Conservation (phyloP, 2,888 invertebrate species). For the Melieria picta region DNA sequence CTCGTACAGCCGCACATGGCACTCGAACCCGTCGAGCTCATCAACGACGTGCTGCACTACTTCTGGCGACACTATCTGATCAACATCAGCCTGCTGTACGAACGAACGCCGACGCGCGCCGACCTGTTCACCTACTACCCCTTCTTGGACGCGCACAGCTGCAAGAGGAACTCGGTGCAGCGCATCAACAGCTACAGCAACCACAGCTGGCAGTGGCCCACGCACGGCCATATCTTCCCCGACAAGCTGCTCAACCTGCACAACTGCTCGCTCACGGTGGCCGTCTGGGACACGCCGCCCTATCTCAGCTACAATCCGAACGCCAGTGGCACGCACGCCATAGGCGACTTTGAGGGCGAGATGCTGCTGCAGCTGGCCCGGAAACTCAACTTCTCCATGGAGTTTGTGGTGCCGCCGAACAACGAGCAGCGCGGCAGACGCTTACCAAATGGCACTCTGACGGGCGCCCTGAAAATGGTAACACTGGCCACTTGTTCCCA, state of each 20-base stretch:
- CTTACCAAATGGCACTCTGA: slow-evolving; percentile 45
- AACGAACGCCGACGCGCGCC: slow-evolving; percentile 17
- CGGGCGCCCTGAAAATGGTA: slow-evolving; percentile 48
- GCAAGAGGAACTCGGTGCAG: slow-evolving; percentile 32
- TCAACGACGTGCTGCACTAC: slow-evolving; percentile 39
- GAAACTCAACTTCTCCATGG: slow-evolving; percentile 46
- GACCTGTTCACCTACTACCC: slow-evolving; percentile 45
- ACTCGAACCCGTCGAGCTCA: background rate
- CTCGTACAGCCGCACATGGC: slow-evolving; percentile 34
- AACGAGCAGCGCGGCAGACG: slow-evolving; percentile 43
- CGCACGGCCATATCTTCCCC: slow-evolving; percentile 40
- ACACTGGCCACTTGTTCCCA: background rate
- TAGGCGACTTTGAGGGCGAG: slow-evolving; percentile 47
- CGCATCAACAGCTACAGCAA: slow-evolving; percentile 36
- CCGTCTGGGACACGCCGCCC: slow-evolving; percentile 46
- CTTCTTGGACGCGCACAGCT: slow-evolving; percentile 32
- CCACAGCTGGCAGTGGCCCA: slow-evolving; percentile 33
- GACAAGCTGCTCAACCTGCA: slow-evolving; percentile 41
- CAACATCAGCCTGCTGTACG: slow-evolving; percentile 44
- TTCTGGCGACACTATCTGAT: slow-evolving; percentile 46
- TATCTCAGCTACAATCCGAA: slow-evolving; percentile 40
- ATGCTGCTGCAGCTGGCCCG: slow-evolving; percentile 44
- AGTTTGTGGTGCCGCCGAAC: slow-evolving; percentile 41
- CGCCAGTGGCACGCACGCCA: slow-evolving; percentile 29
- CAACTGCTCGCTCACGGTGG: slow-evolving; percentile 41